A percentile compares a stretch with the other conserved stretches of the same genome.
These are phyloP conservation scores for Dendrocopos noguchii DNA, from an alignment of 2,113 vertebrate species.

Conservation along the genomic window DNA sequence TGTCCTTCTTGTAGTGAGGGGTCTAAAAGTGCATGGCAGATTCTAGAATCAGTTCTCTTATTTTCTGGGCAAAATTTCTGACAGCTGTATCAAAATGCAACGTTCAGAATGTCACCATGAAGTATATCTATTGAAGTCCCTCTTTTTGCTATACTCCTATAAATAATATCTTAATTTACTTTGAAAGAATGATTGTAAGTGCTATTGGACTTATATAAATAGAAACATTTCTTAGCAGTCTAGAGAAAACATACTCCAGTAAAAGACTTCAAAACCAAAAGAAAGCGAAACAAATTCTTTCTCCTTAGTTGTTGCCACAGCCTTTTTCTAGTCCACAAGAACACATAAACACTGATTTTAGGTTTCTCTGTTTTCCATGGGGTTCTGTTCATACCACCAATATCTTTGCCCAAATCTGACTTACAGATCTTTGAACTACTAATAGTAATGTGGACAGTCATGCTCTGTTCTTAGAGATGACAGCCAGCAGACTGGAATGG, in stretches of 20 bases:
- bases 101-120: background rate
- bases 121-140: background rate
- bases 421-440: background rate
- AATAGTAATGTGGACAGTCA: background rate
- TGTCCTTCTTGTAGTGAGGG: too few species aligned
- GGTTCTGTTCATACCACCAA: background rate
- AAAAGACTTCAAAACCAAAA: background rate
- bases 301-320: background rate
- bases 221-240: background rate
- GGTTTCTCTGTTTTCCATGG: background rate
- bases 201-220: background rate
- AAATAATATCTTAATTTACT: background rate
- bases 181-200: background rate
- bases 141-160: background rate
- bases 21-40: background rate
- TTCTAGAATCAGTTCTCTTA: background rate
- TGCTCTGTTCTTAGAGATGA: background rate
- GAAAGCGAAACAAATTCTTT: background rate
- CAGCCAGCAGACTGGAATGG: background rate
- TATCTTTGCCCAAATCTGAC: background rate
- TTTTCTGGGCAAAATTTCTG: background rate
- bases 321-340: background rate
- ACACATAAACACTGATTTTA: background rate
- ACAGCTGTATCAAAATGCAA: background rate
- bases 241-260: background rate